These are phyloP conservation scores for Adoxophyes honmai DNA, from an alignment of 1,140 invertebrate species.

Conservation along the genomic window DNA sequence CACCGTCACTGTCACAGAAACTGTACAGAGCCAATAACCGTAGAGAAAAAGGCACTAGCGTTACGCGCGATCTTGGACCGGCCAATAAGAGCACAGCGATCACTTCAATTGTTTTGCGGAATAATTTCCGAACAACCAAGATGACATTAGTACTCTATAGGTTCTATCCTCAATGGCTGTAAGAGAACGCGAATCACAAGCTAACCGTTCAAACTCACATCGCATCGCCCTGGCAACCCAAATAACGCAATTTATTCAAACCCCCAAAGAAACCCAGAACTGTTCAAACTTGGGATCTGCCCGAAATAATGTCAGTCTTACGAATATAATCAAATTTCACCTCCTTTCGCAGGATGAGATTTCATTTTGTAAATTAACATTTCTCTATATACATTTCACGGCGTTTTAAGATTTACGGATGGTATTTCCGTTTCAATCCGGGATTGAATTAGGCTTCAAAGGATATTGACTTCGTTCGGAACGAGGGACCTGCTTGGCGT, in stretches of 20 bases:
- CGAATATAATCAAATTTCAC: conserved; percentile 11
- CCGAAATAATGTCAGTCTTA: conserved; percentile 14
- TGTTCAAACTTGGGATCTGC: background rate
- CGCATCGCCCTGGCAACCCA: background rate
- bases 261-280: conserved; percentile 8
- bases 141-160: no score
- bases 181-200: background rate
- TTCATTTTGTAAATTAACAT: conserved; percentile 15
- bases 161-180: no score
- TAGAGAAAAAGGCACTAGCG: no score
- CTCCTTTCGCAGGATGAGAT: conserved; percentile 11
- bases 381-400: conserved; percentile 9
- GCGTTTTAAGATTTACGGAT: conserved; percentile 7
- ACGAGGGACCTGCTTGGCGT: background rate
- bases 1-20: no score
- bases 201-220: background rate
- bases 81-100: no score
- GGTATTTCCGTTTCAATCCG: background rate
- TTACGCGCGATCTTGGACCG: no score
- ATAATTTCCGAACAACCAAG: no score
- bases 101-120: no score
- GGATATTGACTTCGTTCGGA: background rate
- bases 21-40: no score
- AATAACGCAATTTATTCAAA: background rate
- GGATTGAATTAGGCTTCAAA: conserved; percentile 9